Evolutionary conservation across 1,140 invertebrate genomes (phyloP).

Genomic region (Leptestheria dahalacensis): DNA sequence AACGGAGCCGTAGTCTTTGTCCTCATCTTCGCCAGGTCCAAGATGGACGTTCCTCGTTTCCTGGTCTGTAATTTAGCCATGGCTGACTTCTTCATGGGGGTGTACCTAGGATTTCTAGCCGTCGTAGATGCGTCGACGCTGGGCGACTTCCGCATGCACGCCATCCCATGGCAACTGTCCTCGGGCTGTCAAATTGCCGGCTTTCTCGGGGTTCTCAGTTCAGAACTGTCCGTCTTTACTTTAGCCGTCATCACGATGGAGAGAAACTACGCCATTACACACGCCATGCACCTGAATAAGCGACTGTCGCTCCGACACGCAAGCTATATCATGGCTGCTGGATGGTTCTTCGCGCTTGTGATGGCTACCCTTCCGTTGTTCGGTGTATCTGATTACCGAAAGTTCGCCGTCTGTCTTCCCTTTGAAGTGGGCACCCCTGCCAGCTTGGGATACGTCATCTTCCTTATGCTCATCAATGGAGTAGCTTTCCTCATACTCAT

Average conservation of each 20-base stretch:
- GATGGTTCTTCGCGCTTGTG: constrained; percentile 77
- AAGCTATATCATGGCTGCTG: constrained; percentile 72
- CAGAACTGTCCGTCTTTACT: constrained; percentile 87
- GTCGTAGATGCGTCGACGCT: constrained; percentile 92
- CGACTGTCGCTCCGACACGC: constrained; percentile 76
- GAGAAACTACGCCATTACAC: constrained; percentile 89
- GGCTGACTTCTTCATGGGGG: constrained; percentile 92
- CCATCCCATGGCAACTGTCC: constrained; percentile 93
- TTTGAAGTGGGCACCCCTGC: constrained; percentile 61
- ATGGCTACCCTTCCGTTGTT: constrained; percentile 81
- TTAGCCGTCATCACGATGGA: constrained; percentile 93
- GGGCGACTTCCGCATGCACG: constrained; percentile 90
- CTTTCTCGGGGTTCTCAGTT: constrained; percentile 87
- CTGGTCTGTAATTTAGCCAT: constrained; percentile 91
- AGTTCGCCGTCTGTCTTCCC: constrained; percentile 88
- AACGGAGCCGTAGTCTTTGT: constrained; percentile 93
- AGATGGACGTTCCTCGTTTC: constrained; percentile 90
- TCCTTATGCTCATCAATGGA: constrained; percentile 86
- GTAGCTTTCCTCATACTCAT: constrained; percentile 88
- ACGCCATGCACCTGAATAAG: constrained; percentile 95
- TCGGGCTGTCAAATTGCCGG: constrained; percentile 56
- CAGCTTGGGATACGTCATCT: constrained; percentile 75
- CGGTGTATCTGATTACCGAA: constrained; percentile 88
- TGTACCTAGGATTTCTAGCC: constrained; percentile 86
- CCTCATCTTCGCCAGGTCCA: constrained; percentile 73